Evolutionary conservation across 2,888 invertebrate species (phyloP).

Genomic region (Beris morrisii): DNA sequence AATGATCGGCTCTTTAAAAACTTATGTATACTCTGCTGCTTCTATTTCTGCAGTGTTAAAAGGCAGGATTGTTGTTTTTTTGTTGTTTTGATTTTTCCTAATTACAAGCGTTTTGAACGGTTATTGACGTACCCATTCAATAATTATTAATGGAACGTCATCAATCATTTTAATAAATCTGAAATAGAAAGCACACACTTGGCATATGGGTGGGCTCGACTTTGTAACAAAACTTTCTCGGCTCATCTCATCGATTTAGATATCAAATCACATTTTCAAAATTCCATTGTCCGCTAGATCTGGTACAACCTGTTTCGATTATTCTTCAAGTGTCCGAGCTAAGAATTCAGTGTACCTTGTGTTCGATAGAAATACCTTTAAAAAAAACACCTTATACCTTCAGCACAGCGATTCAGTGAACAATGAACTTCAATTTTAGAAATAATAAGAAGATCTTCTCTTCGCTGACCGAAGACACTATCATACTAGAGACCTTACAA

Average conservation of each 20-base stretch:
- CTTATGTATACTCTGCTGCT: too few relatives aligned
- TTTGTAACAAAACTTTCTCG: conserved; percentile 7
- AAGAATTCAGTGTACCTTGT: neutral
- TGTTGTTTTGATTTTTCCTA: neutral
- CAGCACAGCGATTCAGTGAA: too few relatives aligned
- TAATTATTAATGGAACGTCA: conserved; percentile 11
- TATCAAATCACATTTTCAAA: conserved; percentile 11
- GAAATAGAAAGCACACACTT: neutral
- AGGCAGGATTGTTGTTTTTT: too few relatives aligned
- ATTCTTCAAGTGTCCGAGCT: neutral
- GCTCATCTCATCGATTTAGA: conserved; percentile 14
- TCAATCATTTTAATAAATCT: conserved; percentile 12
- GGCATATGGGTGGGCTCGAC: conserved; percentile 9
- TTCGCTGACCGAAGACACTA: too few relatives aligned
- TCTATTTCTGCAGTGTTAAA: too few relatives aligned
- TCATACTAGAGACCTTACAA: too few relatives aligned
- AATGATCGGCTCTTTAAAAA: too few relatives aligned
- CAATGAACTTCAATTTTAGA: too few relatives aligned
- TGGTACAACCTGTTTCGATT: conserved; percentile 20
- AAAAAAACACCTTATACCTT: too few relatives aligned
- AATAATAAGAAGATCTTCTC: too few relatives aligned
- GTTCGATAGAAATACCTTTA: too few relatives aligned
- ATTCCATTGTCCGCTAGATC: conserved; percentile 1
- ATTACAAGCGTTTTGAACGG: conserved; percentile 16
- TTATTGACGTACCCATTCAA: conserved; percentile 12